Base-by-base conservation (phyloP, 2,113 vertebrate genomes). In the Labeo catla region DNA sequence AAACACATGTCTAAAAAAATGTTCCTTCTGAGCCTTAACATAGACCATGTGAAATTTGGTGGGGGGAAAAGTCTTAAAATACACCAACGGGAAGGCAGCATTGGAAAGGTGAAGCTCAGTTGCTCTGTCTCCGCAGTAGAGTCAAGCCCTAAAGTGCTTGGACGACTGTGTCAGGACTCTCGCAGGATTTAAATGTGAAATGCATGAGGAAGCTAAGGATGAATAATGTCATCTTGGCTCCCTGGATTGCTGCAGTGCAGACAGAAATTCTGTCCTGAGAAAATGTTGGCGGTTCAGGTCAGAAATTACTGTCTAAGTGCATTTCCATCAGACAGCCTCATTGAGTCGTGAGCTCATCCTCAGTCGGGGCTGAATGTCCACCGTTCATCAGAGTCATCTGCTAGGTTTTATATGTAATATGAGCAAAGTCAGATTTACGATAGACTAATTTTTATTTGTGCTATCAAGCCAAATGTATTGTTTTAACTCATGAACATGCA, bases 131-230 rank as follows among this genome's bases (percentile, higher is more conserved):
- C n/a, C 21, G n/a, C 66, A 9, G 36, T 59, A 47, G n/a, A 73
- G 65, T 34, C 16, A 36, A 47, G 57, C 73, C 83, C 77, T 86
- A 52, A 76, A 86, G 86, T 78, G 82, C 49, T 61, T 77, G 52
- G 70, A 70, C 83, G 36, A 73, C 84, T 65, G 61, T 65, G 11
- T 76, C 57, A 43, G 61, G 82, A 87, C 61, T 74, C 34, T 87
- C 73, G 73, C 79, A 84, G 87, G 73, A 76, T 86, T 84, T 87
- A 83, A 91, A 81, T 81, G 65, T 76, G 81, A 90, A 84, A 88
- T 88, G 86, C 83, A 87, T 87, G 86, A 65, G 61, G 83, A 84
- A 88, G 84, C 85, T 86, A 83, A 59, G 72, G 66, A 84, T 61
- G 84, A 84, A 84, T 81, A 88, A 87, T 87, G 82, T 74, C 63